Evolutionary conservation across 2,113 vertebrate genomes (phyloP), one percentile per base, ranked within the genome.

Genomic region (Rallus limicola): DNA sequence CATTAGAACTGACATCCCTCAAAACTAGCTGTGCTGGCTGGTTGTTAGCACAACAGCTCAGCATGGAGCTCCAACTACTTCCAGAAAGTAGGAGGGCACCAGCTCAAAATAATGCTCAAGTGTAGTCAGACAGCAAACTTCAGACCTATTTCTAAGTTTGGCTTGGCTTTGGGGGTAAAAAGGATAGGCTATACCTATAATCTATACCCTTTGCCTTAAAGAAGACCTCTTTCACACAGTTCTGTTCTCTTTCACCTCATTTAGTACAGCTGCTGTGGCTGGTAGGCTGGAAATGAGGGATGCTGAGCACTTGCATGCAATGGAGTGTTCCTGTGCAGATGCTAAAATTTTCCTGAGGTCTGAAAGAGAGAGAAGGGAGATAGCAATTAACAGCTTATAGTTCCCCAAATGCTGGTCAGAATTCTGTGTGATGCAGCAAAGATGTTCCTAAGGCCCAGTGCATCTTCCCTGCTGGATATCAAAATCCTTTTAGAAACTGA

Each of bases 301-400:
- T 2, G 2, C 52, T 36, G 5, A 81, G 78, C 4, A 0, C 65
- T 70, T 75, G n/a, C 23, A 29, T 2, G 8, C 84, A 86, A 60
- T 29, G 38, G 40, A 89, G 29, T 5, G 1, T 67, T 94, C 84
- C 87, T 71, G 60, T 56, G 36, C 65, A 42, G n/a, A 78, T 84
- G 65, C 74, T 91, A 92, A 95, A 95, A 94, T 91, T 87, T 87
- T 42, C 60, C 23, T 6, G 29, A 84, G 60, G 46, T 64, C 53
- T 75, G n/a, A 90, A 83, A 87, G n/a, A 40, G 60, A 79, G 16
- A 70, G 52, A 71, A 84, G 2, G 4, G 81, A 87, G 87, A 71
- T 36, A 55, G 60, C 62, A 78, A 63, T 78, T 71, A 81, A 44
- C 52, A 91, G 60, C 10, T 82, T 78, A 82, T 20, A 75, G 48